Conservation (phyloP, 2,888 invertebrate species). For the Fragum fragum region DNA sequence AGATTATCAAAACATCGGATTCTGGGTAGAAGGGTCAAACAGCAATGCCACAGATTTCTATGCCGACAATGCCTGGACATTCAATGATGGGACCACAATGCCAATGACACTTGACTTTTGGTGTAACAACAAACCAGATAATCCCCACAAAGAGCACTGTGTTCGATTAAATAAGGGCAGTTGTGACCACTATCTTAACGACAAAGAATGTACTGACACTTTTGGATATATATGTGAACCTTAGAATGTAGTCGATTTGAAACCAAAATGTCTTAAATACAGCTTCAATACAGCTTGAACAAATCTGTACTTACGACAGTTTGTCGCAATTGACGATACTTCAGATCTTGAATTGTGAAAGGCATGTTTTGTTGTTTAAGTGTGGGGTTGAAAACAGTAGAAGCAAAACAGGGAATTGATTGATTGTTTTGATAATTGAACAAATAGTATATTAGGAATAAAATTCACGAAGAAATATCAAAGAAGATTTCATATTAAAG, state of each 20-base stretch:
- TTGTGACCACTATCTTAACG: not conserved
- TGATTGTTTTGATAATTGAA: no score
- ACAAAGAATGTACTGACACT: not conserved
- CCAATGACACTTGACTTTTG: slow-evolving; percentile 7
- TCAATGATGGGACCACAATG: not conserved
- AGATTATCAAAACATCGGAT: slow-evolving; percentile 1
- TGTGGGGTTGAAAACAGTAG: not conserved
- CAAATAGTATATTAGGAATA: no score
- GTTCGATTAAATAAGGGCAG: not conserved
- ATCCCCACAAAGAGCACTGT: slow-evolving; percentile 8
- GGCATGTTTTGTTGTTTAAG: no score
- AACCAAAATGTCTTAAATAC: no score
- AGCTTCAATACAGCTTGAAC: no score
- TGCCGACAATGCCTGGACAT: slow-evolving; percentile 11
- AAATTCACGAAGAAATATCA: no score
- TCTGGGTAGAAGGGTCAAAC: slow-evolving; percentile 4
- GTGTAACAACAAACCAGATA: slow-evolving; percentile 8
- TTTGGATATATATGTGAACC: slow-evolving; percentile 23
- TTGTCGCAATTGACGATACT: no score
- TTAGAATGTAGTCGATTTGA: not conserved
- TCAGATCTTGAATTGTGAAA: no score
- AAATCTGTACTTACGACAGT: no score
- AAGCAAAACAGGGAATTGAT: not conserved
- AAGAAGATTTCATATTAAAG: no score
- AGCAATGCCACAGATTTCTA: not conserved